Conservation (phyloP, 2,888 invertebrate species). For the Cecidostiba fungosa region DNA sequence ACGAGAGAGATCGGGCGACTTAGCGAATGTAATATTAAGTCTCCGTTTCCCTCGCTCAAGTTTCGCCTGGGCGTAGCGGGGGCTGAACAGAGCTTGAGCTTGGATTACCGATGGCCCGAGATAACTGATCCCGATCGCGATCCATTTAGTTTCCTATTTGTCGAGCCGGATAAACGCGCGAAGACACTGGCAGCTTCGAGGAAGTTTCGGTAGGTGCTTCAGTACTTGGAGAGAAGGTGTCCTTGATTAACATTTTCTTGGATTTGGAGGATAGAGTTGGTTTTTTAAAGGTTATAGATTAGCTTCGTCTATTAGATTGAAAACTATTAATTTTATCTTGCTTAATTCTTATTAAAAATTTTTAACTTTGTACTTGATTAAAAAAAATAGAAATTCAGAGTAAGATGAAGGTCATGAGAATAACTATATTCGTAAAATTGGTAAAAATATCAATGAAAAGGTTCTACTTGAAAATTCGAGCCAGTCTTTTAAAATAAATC, state of each 20-base stretch:
- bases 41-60: conserved; percentile 22
- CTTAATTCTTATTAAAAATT: too few relatives aligned
- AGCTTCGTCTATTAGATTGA: too few relatives aligned
- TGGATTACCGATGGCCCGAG: conserved; percentile 46
- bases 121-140: conserved; percentile 52
- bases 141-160: conserved; percentile 57
- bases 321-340: too few relatives aligned
- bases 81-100: conserved; percentile 2
- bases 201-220: background rate
- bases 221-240: background rate
- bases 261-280: background rate
- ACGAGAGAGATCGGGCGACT: background rate
- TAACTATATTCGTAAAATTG: too few relatives aligned
- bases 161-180: conserved; percentile 43
- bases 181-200: background rate
- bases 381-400: too few relatives aligned
- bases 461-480: too few relatives aligned
- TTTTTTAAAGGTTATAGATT: background rate
- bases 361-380: too few relatives aligned
- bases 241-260: background rate
- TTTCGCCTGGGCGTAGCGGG: background rate
- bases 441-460: too few relatives aligned
- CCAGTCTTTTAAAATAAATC: too few relatives aligned
- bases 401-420: too few relatives aligned
- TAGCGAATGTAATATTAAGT: conserved; percentile 41